A percentile compares a stretch with the other conserved stretches of the same genome.
phyloP scores from a whole-genome alignment of 2,113 vertebrate genomes.

The Felis chaus region DNA sequence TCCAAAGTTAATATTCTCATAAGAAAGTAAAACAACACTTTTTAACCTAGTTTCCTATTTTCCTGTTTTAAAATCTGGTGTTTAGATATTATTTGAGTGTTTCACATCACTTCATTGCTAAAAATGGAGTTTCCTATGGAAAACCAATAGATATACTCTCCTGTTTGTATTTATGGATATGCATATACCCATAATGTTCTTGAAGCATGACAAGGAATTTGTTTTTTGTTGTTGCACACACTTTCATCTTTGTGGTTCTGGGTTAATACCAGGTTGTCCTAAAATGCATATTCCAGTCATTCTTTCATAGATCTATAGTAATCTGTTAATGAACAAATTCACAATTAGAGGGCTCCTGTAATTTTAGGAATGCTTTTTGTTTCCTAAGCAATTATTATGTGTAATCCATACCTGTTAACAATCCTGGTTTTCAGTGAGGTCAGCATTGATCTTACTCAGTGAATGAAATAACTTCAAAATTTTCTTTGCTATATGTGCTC shows the following conservation, averaged over 20 bases:
- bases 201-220: neutral
- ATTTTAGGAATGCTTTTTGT: neutral
- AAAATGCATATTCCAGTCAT: neutral
- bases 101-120: neutral
- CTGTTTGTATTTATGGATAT: neutral
- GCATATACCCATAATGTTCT: neutral
- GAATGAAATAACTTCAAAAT: conserved; percentile 27
- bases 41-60: neutral
- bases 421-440: neutral
- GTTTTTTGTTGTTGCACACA: neutral
- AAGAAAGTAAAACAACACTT: neutral
- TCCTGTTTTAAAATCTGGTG: neutral
- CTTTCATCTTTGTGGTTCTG: neutral
- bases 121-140: neutral
- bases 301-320: neutral
- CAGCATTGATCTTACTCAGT: neutral
- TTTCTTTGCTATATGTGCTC: neutral
- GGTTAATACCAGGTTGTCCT: neutral
- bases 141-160: neutral
- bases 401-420: neutral
- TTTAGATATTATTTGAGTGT: neutral
- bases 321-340: conserved; percentile 6
- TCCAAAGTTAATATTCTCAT: neutral
- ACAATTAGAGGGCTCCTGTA: neutral
- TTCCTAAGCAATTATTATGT: neutral